phyloP scores from a whole-genome alignment of 1,140 invertebrate species.

The Micrasema minimum region DNA sequence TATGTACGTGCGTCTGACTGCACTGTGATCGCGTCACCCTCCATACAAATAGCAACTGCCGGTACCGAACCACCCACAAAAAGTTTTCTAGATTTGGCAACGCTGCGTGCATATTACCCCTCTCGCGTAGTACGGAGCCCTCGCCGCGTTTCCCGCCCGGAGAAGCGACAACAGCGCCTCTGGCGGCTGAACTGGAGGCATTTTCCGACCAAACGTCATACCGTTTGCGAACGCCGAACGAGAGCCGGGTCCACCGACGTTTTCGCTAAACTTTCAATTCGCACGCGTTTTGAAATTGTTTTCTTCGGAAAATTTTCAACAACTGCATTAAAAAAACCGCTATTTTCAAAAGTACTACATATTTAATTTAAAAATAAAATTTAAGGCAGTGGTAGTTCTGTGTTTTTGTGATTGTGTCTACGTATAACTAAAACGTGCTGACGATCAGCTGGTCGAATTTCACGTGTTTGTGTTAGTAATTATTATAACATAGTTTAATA shows the following conservation, averaged over 20 bases:
- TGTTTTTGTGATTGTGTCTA: constrained; percentile 10
- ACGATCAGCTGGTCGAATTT: constrained; percentile 21
- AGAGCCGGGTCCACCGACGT: background rate
- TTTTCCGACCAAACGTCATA: constrained; percentile 46
- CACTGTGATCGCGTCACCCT: constrained; percentile 44
- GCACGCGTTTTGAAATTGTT: constrained; percentile 16
- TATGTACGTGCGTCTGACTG: constrained; percentile 39
- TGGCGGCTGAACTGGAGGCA: constrained; percentile 36
- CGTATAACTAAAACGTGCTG: background rate
- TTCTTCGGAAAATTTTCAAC: background rate
- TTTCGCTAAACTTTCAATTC: constrained; percentile 27
- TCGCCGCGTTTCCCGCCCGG: constrained; percentile 1
- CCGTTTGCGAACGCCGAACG: constrained; percentile 28
- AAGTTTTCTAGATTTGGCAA: constrained; percentile 48
- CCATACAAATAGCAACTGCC: constrained; percentile 28
- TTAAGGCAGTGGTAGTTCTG: constrained; percentile 14
- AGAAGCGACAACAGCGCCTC: constrained; percentile 31
- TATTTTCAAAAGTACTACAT: background rate
- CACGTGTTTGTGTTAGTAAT: constrained; percentile 8
- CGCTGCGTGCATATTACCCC: constrained; percentile 50
- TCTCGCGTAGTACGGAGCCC: constrained; percentile 17
- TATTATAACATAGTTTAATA: background rate
- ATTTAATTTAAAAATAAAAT: background rate
- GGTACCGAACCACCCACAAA: constrained; percentile 28
- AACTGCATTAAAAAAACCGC: background rate